Evolutionary conservation across 2,888 invertebrate genomes (phyloP), one percentile per base, ranked within the genome.

Genomic region (Meiosimyza decipiens): DNA sequence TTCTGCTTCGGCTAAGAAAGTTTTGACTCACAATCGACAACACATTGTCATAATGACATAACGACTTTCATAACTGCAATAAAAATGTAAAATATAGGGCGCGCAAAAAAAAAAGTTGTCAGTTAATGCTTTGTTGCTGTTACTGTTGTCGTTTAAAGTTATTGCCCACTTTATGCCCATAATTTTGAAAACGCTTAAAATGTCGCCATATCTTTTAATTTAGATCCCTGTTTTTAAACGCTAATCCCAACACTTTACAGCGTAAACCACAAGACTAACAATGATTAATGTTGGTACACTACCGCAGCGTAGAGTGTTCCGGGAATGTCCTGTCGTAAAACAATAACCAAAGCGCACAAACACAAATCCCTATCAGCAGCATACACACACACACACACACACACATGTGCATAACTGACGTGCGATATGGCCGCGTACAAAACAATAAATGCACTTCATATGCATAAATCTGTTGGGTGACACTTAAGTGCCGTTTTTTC

Each of bases 381-480:
- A 40, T 40, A 40, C 40, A 7, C 22, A 28, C 3, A 28, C 28
- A 28, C 28, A 28, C 28, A 28, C 28, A 40, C 40, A 12, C 1
- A 1, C 7, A 16, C 18, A 7, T 12, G 9, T 1, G 9, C n/a
- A 12, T 4, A 18, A 16, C 54, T 54, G 54, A 16, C 12, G 54
- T 18, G 54, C 54, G n/a, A n/a, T 18, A 18, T 18, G 18, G 18
- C 13, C 7, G 16, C n/a, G 54, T 54, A 11, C 18, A n/a, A 18
- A 40, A 40, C 40, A 40, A 40, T 40, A 40, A 40, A 40, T 40
- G 40, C 40, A 40, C 40, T 40, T 40, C 40, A 79, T 79, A 79
- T 79, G 81, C 83, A 83, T 83, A 83, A 83, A 83, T 83, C 83
- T 82, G 81, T 78, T 78, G 78, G 81, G 81, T 82, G 83, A 83